phyloP scores from a whole-genome alignment of 2,888 invertebrate species.

The Dorcus parallelipipedus region DNA sequence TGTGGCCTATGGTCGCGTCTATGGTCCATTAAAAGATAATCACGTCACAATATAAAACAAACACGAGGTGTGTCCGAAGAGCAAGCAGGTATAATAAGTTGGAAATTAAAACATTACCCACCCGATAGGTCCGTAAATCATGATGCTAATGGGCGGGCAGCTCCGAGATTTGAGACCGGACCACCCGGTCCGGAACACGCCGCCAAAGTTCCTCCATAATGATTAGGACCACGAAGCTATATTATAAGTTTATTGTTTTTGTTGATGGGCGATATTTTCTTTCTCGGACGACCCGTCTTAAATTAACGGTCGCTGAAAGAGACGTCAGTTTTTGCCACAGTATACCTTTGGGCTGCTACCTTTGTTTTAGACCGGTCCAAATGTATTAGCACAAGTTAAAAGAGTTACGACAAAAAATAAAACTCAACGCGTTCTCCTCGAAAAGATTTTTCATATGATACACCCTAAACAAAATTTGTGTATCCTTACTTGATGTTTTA shows the following conservation, averaged over 20 bases:
- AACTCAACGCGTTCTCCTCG: too few species aligned
- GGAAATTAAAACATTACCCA: constrained; percentile 33
- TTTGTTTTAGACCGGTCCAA: too few species aligned
- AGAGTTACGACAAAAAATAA: too few species aligned
- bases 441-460: too few species aligned
- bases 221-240: constrained; percentile 18
- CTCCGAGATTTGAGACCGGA: constrained; percentile 18
- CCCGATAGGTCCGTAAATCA: constrained; percentile 33
- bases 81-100: constrained; percentile 26
- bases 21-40: constrained; percentile 27
- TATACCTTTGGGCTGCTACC: neutral
- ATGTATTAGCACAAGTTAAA: too few species aligned
- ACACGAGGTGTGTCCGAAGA: constrained; percentile 30
- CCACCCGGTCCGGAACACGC: constrained; percentile 16
- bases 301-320: neutral
- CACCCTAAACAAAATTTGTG: too few species aligned
- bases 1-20: constrained; percentile 5
- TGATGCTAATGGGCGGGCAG: constrained; percentile 30
- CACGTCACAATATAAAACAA: constrained; percentile 37
- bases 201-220: constrained; percentile 20
- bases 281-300: neutral
- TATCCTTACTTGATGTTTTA: too few species aligned
- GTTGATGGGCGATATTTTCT: constrained; percentile 11
- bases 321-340: neutral
- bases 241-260: constrained; percentile 24